Evolutionary conservation across 2,888 invertebrate genomes (phyloP).

Genomic region (Eristalinus aeneus): DNA sequence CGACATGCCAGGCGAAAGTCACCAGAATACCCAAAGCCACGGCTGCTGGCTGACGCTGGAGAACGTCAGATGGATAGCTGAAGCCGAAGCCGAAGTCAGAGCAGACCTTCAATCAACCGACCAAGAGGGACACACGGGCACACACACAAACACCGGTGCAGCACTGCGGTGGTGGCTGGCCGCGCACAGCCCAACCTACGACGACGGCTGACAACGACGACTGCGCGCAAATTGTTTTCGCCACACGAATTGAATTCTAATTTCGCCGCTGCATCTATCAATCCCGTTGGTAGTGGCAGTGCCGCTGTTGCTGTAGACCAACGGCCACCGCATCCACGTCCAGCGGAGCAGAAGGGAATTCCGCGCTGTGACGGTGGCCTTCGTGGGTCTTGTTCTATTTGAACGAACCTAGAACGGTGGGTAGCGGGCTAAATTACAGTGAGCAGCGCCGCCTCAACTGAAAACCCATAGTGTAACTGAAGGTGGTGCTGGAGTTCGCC

Average conservation of each 20-base stretch:
- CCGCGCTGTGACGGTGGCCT: constrained; percentile 59
- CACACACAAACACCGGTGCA: neutral
- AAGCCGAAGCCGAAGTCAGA: constrained; percentile 25
- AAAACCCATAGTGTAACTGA: constrained; percentile 53
- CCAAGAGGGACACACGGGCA: constrained; percentile 47
- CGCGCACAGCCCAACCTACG: constrained; percentile 32
- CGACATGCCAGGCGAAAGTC: constrained; percentile 70
- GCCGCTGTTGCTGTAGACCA: neutral
- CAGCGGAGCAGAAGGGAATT: constrained; percentile 29
- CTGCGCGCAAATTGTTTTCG: constrained; percentile 67
- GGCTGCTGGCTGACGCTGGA: neutral
- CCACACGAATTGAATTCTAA: constrained; percentile 71
- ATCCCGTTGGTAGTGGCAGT: constrained; percentile 18
- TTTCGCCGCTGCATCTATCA: constrained; percentile 65
- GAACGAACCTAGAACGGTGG: constrained; percentile 16
- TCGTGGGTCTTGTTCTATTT: constrained; percentile 42
- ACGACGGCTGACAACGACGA: constrained; percentile 30
- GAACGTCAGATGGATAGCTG: constrained; percentile 50
- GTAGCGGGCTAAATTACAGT: constrained; percentile 46
- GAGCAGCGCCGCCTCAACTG: neutral
- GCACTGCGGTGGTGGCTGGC: neutral
- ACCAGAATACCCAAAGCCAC: constrained; percentile 39
- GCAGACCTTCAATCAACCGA: constrained; percentile 60
- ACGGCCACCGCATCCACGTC: neutral
- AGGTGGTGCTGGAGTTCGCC: constrained; percentile 33